Evolutionary conservation across 1,140 invertebrate species (phyloP), one percentile per base, ranked within the genome.

Genomic region (Musca vetustissima): DNA sequence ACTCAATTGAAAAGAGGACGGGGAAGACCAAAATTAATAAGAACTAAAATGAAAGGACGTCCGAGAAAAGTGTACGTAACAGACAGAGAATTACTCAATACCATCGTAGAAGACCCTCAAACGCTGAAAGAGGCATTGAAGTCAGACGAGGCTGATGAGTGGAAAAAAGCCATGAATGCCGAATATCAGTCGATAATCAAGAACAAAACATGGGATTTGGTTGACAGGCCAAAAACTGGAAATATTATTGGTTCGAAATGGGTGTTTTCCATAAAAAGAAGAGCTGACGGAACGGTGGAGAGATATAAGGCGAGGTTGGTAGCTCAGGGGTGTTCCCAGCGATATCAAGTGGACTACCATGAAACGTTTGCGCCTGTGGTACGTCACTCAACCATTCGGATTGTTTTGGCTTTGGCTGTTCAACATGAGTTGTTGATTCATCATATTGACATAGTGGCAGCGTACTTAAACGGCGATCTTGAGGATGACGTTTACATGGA

Each of bases 401-500:
- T 67, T 14, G 7, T 73, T 17, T 55, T 71, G 13, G 52, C 64
- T 14, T 17, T 66, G 43, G 61, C 66, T n/a, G n/a, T n/a, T n/a
- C n/a, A n/a, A n/a, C n/a, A n/a, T n/a, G n/a, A n/a, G n/a, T n/a
- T n/a, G n/a, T n/a, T n/a, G n/a, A n/a, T n/a, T n/a, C n/a, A n/a
- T n/a, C n/a, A n/a, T n/a, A 15, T 83, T 72, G 79, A 83, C 76
- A 79, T 75, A 13, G 66, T 75, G 19, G 71, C 75, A 32, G 77
- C 80, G 6, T 82, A 78, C 68, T 52, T 78, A 14, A 74, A 76
- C 69, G 78, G 76, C 64, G 68, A 74, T 4, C 72, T 84, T 73
- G 73, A 78, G 32, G 78, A 80, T 70, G 75, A 83, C 4, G 77
- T 85, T 4, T 85, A 73, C 75, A 83, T 85, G 78, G 71, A 74